A percentile compares a stretch with the other conserved stretches of the same genome.
phyloP scores from a whole-genome alignment of 2,888 invertebrate genomes.

The Ametastegia equiseti region DNA sequence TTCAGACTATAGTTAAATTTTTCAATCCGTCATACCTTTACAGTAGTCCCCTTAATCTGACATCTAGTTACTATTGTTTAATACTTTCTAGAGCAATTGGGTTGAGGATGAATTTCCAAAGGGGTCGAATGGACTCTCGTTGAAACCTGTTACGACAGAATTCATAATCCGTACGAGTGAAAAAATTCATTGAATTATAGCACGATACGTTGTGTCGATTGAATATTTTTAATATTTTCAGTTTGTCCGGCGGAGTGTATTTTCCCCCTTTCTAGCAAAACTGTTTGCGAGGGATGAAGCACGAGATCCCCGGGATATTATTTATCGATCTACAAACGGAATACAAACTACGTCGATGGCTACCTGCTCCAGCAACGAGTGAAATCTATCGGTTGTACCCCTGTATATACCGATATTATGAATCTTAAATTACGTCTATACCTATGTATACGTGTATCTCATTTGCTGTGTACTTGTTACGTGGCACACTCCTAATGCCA shows the following conservation, averaged over 20 bases:
- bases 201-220: not conserved
- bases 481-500: constrained; percentile 52
- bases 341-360: constrained; percentile 43
- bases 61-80: too few relatives aligned
- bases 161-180: not conserved
- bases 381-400: not conserved
- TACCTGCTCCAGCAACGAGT: constrained; percentile 46
- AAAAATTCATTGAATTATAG: not conserved
- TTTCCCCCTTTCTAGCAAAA: constrained; percentile 24
- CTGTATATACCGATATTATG: not conserved
- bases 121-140: too few relatives aligned
- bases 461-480: constrained; percentile 13
- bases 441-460: not conserved
- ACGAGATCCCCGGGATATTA: constrained; percentile 46
- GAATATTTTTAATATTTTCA: not conserved
- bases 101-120: too few relatives aligned
- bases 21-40: too few relatives aligned
- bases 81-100: too few relatives aligned
- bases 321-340: constrained; percentile 47
- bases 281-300: constrained; percentile 43
- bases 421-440: not conserved
- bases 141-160: too few relatives aligned
- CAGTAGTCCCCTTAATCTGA: too few relatives aligned
- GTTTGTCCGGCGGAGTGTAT: not conserved
- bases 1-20: too few relatives aligned